phyloP scores from a whole-genome alignment of 2,113 vertebrate species.

The Cepphus grylle region DNA sequence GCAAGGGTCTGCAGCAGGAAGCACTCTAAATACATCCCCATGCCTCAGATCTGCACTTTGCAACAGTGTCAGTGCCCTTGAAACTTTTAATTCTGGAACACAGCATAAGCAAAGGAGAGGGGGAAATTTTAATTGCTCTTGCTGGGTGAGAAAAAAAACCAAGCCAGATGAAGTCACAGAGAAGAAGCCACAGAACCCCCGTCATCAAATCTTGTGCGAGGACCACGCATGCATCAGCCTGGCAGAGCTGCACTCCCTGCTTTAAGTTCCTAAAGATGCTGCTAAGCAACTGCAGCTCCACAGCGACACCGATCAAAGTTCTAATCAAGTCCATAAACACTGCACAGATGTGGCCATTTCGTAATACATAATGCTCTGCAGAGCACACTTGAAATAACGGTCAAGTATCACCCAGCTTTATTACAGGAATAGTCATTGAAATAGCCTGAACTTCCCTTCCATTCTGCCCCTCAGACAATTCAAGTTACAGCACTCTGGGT shows the following conservation, averaged over 20 bases:
- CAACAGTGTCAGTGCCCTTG: neutral
- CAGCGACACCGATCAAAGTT: neutral
- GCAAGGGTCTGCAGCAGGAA: neutral
- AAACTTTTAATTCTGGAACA: neutral
- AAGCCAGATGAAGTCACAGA: neutral
- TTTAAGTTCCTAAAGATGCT: neutral
- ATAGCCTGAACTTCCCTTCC: neutral
- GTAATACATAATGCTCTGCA: neutral
- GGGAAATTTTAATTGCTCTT: neutral
- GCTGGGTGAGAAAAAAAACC: neutral
- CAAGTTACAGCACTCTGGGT: neutral
- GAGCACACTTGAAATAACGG: neutral
- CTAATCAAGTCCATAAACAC: neutral
- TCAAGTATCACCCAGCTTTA: neutral
- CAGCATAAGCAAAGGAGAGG: neutral
- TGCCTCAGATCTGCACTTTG: neutral
- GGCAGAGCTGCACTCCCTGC: neutral
- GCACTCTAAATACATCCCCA: neutral
- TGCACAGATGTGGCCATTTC: neutral
- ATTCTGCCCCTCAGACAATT: neutral
- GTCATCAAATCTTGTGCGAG: neutral
- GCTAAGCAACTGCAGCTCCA: neutral
- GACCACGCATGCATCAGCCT: neutral
- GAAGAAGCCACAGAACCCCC: neutral
- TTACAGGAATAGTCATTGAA: neutral